Evolutionary conservation across 2,113 vertebrate species (phyloP).

Genomic region (Paramormyrops kingsleyae): DNA sequence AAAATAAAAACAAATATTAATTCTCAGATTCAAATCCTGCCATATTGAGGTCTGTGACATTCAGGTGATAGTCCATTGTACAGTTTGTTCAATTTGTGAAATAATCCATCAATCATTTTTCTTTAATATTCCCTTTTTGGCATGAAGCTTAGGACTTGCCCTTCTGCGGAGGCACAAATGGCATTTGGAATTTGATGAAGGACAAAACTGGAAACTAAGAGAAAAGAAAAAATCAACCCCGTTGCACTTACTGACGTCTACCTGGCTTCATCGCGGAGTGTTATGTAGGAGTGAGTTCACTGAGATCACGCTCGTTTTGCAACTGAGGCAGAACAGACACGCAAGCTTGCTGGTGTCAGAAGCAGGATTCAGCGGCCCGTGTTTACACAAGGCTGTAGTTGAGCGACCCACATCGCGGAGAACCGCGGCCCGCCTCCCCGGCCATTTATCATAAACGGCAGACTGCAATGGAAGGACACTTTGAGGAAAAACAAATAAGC

Average conservation of each 20-base stretch:
- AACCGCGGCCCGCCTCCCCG: not conserved
- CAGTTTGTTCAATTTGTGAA: not conserved
- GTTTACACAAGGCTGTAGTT: not conserved
- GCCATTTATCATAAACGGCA: not conserved
- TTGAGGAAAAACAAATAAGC: constrained; percentile 13
- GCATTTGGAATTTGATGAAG: not conserved
- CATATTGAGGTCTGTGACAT: not conserved
- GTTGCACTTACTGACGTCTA: not conserved
- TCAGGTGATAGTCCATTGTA: not conserved
- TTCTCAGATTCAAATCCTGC: not conserved
- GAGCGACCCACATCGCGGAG: not conserved
- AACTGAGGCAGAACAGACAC: not conserved
- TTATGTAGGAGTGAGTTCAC: not conserved
- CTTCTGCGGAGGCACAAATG: not conserved
- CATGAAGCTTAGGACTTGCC: not conserved
- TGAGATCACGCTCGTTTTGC: not conserved
- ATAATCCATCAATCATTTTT: not conserved
- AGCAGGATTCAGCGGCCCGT: not conserved
- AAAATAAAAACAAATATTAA: not conserved
- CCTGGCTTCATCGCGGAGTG: not conserved
- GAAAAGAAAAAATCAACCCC: not conserved
- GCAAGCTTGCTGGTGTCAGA: not conserved
- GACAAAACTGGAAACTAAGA: not conserved
- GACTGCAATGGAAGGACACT: not conserved
- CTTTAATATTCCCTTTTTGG: not conserved